Base-by-base conservation (phyloP, 2,113 vertebrate species). In the Melanotaenia duboulayi region DNA sequence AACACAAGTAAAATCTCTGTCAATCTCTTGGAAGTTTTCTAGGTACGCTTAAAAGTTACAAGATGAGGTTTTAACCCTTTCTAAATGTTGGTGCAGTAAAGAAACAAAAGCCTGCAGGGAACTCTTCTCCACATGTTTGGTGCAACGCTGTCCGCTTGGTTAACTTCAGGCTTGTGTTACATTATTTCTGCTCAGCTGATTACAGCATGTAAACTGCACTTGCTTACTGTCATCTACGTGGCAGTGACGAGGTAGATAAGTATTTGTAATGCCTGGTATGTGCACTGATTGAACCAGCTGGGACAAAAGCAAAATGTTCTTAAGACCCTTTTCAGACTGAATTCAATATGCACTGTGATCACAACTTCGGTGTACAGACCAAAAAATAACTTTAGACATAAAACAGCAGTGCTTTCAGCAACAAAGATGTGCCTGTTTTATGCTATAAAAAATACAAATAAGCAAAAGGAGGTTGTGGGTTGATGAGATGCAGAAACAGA, bases 1-100 rank as follows among this genome's bases (percentile, higher is more conserved):
- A 51, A 11, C 2, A 17, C 57, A 64, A 37, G 16, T 24, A 11
- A 72, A 48, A 62, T 42, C 12, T 78, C 66, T 1, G 1, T 39
- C 40, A 50, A 44, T 40, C 11, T 65, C 37, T 51, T 11, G 13
- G 65, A 65, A 70, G 72, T 80, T 76, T 63, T 57, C 6, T 48
- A 76, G 51, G 39, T 42, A 56, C 58, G 56, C 50, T 59, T 44
- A 32, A 24, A 49, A 11, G 24, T 48, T 51, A 58, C 32, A 42
- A 54, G 63, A 4, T 12, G 8, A 44, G 49, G 32, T 62, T 12
- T 28, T 19, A 65, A 25, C n/a, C 22, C 4, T 12, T 17, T 40
- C 24, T 54, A 24, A 65, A 14, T 50, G 20, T 46, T 50, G 17
- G 28, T 48, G 39, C 44, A 44, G 44, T 32, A 49, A 74, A 59